phyloP scores from a whole-genome alignment of 2,888 invertebrate genomes.

The Antheraea assamensis region DNA sequence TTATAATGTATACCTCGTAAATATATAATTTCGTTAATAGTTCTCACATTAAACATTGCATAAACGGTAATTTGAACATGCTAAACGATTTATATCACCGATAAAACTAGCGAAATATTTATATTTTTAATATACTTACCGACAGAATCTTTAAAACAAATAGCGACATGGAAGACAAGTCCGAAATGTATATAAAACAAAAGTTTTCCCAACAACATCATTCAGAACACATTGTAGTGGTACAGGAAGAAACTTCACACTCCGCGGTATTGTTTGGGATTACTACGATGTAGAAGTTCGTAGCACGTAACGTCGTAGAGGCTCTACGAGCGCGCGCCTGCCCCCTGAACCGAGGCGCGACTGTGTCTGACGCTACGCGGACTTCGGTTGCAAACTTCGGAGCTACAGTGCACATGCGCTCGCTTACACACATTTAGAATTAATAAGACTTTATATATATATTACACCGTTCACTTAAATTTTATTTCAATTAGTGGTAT shows the following conservation, averaged over 20 bases:
- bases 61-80: neutral
- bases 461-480: neutral
- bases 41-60: slow-evolving; percentile 3
- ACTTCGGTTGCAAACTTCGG: slow-evolving; percentile 41
- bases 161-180: slow-evolving; percentile 80
- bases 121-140: slow-evolving; percentile 55
- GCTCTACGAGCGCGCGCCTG: slow-evolving; percentile 60
- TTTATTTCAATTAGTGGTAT: neutral
- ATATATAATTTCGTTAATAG: slow-evolving; percentile 10
- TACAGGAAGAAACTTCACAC: slow-evolving; percentile 53
- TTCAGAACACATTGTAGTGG: slow-evolving; percentile 74
- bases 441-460: neutral
- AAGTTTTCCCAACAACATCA: slow-evolving; percentile 78
- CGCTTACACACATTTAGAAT: slow-evolving; percentile 36
- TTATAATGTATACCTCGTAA: slow-evolving; percentile 27
- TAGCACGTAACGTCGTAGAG: slow-evolving; percentile 59
- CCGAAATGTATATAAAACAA: slow-evolving; percentile 78
- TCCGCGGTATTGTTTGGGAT: slow-evolving; percentile 48
- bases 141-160: slow-evolving; percentile 77
- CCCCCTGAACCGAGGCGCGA: slow-evolving; percentile 55
- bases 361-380: slow-evolving; percentile 42
- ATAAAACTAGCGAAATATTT: neutral
- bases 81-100: neutral
- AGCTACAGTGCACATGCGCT: slow-evolving; percentile 71
- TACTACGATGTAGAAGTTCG: slow-evolving; percentile 49